A percentile compares a stretch with the other conserved stretches of the same genome.
phyloP scores from a whole-genome alignment of 2,113 vertebrate species.

The Hemiprocne comata region DNA sequence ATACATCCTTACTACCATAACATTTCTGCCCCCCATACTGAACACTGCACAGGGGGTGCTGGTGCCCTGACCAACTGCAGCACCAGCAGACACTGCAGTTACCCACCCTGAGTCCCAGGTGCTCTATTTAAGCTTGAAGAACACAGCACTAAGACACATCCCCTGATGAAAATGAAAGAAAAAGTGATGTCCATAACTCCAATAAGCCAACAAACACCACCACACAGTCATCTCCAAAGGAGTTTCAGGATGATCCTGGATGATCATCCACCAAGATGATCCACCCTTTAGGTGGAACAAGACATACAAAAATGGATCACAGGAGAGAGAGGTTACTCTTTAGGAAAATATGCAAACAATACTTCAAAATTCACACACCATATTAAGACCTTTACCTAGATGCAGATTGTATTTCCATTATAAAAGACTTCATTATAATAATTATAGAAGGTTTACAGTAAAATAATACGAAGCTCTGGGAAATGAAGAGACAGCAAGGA shows the following conservation, averaged over 20 bases:
- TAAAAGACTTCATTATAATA: no score
- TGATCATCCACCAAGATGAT: not conserved
- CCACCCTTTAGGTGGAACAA: not conserved
- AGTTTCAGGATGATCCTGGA: not conserved
- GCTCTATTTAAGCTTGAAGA: not conserved
- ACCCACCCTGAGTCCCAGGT: accelerated
- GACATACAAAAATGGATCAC: accelerated
- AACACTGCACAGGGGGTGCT: not conserved
- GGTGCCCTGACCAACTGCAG: not conserved
- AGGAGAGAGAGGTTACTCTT: not conserved
- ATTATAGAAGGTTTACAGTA: not conserved
- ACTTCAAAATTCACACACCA: not conserved
- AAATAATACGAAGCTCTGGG: not conserved
- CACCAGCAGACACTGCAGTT: not conserved
- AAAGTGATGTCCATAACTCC: not conserved
- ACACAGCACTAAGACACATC: not conserved
- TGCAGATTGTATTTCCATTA: not conserved
- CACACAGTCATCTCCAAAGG: not conserved
- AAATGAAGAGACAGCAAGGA: not conserved
- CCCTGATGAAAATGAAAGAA: not conserved
- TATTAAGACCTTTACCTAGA: not conserved
- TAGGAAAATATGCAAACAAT: not conserved
- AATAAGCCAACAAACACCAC: not conserved
- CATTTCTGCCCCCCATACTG: not conserved
- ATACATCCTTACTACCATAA: not conserved